Conservation (phyloP, 2,888 invertebrate genomes). For the Steinernema hermaphroditum region DNA sequence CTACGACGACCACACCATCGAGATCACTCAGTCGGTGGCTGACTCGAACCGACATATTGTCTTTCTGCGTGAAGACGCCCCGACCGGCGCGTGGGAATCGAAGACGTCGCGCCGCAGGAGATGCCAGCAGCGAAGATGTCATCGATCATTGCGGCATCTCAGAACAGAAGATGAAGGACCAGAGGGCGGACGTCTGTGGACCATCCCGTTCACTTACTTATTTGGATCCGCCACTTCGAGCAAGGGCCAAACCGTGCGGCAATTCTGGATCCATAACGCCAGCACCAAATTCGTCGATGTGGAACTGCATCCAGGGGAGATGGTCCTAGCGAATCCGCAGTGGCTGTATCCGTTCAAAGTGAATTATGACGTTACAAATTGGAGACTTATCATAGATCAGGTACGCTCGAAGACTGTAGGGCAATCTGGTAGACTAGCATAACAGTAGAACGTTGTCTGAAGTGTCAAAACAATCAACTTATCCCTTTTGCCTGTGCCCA, state of each 20-base stretch:
- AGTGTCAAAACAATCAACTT: no score
- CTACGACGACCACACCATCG: constrained; percentile 58
- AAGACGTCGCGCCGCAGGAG: constrained; percentile 10
- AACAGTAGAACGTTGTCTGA: no score
- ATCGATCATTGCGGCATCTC: not conserved
- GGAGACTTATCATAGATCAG: constrained; percentile 60
- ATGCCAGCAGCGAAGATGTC: constrained; percentile 2
- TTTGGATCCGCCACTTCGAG: constrained; percentile 59
- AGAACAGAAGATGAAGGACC: constrained; percentile 29
- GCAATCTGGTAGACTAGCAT: constrained; percentile 2
- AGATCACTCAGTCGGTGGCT: constrained; percentile 45
- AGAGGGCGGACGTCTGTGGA: constrained; percentile 54
- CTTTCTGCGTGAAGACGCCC: constrained; percentile 38
- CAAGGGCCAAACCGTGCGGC: constrained; percentile 60
- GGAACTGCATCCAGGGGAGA: constrained; percentile 55
- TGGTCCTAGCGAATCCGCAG: constrained; percentile 63
- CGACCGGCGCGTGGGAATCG: constrained; percentile 1
- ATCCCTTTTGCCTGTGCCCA: no score
- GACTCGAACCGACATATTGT: constrained; percentile 49
- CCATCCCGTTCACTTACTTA: constrained; percentile 63
- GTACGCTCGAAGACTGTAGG: constrained; percentile 40
- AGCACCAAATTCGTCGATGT: constrained; percentile 60
- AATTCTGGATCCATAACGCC: constrained; percentile 64
- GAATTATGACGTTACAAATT: constrained; percentile 63
- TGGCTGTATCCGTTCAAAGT: constrained; percentile 63